These are phyloP conservation scores for Chrysemys picta DNA, from an alignment of 2,113 vertebrate genomes.

Conservation along the genomic window DNA sequence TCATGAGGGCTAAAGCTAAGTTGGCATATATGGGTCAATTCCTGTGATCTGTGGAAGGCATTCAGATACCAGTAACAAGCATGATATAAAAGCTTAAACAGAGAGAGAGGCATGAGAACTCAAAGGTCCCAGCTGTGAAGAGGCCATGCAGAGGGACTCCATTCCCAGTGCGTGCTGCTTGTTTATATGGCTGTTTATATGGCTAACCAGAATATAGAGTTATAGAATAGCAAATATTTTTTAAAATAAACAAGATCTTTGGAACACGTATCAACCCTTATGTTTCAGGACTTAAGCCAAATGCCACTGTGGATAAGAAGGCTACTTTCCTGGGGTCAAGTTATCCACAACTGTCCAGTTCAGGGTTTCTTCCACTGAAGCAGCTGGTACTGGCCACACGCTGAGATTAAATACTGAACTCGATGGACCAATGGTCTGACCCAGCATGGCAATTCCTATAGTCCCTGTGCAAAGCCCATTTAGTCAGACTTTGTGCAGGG, in stretches of 20 bases:
- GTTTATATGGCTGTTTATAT: not conserved
- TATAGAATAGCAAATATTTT: not conserved
- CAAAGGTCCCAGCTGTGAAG: not conserved
- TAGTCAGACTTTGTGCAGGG: not conserved
- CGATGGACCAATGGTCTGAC: not conserved
- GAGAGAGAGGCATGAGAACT: slow-evolving; percentile 20
- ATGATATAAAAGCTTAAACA: slow-evolving; percentile 4
- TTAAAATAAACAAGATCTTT: not conserved
- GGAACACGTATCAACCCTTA: not conserved
- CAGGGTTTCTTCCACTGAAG: not conserved
- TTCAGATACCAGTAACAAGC: not conserved
- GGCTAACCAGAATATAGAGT: not conserved
- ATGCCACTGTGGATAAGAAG: not conserved
- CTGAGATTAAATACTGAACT: not conserved
- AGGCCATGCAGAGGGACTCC: not conserved
- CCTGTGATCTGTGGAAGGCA: not conserved
- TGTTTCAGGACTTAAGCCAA: not conserved
- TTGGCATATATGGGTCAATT: slow-evolving; percentile 1
- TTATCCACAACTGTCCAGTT: not conserved
- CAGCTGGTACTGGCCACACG: not conserved
- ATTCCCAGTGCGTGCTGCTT: not conserved
- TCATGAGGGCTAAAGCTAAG: not conserved
- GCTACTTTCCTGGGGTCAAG: slow-evolving; percentile 21
- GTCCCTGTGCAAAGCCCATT: slow-evolving; percentile 38
- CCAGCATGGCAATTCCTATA: slow-evolving; percentile 42